A percentile compares a stretch with the other conserved stretches of the same genome.
Evolutionary conservation across 2,113 vertebrate species (phyloP).

Genomic region (Epinephelus lanceolatus): DNA sequence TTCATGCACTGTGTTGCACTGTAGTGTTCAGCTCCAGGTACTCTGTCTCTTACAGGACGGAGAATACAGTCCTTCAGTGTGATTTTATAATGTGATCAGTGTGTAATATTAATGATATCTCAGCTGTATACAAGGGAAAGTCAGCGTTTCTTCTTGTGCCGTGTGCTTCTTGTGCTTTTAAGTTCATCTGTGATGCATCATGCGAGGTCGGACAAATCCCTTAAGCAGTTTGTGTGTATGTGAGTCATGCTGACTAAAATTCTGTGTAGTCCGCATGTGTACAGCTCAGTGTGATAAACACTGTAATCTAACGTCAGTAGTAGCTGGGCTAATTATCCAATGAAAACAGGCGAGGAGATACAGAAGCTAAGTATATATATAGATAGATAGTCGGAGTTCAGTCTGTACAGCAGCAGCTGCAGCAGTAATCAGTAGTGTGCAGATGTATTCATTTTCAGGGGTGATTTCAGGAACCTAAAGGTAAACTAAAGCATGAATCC

Average conservation of each 20-base stretch:
- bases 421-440: neutral
- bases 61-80: neutral
- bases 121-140: neutral
- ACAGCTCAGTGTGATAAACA: neutral
- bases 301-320: neutral
- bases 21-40: neutral
- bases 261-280: neutral
- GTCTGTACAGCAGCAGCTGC: neutral
- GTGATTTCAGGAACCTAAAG: too few relatives aligned
- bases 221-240: neutral
- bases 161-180: neutral
- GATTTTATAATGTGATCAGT: neutral
- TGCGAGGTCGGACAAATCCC: neutral
- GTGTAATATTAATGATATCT: neutral
- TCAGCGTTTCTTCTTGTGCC: neutral
- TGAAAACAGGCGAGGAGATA: neutral
- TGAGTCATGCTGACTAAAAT: constrained; percentile 4
- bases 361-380: neutral
- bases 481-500: too few relatives aligned
- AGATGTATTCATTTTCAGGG: too few relatives aligned
- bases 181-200: neutral
- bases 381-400: neutral
- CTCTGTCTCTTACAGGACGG: neutral
- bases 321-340: neutral
- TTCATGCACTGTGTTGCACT: neutral